These are phyloP conservation scores for Megaceryle maxima DNA, from an alignment of 2,113 vertebrate species.

Conservation along the genomic window DNA sequence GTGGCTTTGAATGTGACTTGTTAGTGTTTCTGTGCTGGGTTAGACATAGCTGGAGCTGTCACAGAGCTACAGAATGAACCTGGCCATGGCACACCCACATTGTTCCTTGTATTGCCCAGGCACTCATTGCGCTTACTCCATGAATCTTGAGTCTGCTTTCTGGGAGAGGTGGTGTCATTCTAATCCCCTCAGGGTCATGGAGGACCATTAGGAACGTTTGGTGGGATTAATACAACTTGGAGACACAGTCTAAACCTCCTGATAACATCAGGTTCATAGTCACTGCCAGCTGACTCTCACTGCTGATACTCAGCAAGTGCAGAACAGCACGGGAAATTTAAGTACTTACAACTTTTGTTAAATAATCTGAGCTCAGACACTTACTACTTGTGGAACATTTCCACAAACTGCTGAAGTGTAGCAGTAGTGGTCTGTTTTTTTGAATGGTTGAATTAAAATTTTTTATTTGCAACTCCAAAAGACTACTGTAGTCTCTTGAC, in stretches of 20 bases:
- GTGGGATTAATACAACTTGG: neutral
- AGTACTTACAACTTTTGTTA: neutral
- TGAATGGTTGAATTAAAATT: neutral
- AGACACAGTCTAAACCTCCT: neutral
- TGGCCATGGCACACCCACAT: neutral
- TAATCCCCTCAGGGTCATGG: neutral
- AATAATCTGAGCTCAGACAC: neutral
- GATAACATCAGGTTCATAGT: neutral
- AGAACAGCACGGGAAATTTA: neutral
- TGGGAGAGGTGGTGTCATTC: neutral
- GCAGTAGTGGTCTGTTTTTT: neutral
- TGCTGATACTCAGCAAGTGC: neutral
- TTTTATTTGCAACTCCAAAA: neutral
- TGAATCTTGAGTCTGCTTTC: neutral
- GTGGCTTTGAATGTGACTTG: neutral
- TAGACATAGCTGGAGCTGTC: neutral
- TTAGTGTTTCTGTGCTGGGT: neutral
- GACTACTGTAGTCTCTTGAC: neutral
- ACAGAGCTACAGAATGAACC: neutral
- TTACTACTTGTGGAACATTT: neutral
- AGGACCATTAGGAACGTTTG: neutral
- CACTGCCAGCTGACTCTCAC: neutral
- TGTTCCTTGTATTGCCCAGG: neutral
- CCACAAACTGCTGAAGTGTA: neutral
- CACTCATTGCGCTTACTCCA: neutral